Evolutionary conservation across 2,113 vertebrate species (phyloP).

Genomic region (Geothlypis trichas): DNA sequence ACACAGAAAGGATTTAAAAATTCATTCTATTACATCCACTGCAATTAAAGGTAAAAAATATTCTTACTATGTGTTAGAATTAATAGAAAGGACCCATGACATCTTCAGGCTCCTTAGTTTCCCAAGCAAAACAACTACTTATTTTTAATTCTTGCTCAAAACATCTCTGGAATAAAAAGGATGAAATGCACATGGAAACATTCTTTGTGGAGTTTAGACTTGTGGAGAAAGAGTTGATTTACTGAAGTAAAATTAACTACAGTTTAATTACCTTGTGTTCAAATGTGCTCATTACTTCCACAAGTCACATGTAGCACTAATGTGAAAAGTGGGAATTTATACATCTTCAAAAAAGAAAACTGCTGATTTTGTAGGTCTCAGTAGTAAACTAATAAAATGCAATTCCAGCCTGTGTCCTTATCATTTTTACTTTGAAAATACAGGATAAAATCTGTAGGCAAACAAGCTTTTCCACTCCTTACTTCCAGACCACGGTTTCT

Average conservation of each 20-base stretch:
- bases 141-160: background rate
- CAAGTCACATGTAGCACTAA: background rate
- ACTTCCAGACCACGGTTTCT: background rate
- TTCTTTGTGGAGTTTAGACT: background rate
- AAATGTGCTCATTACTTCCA: background rate
- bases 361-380: background rate
- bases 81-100: background rate
- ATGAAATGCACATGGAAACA: background rate
- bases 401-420: background rate
- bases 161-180: background rate
- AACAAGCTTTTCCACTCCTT: background rate
- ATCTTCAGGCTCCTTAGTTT: background rate
- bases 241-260: background rate
- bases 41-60: background rate
- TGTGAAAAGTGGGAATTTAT: background rate
- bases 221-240: background rate
- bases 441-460: background rate
- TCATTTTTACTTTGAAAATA: background rate
- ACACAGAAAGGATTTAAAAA: background rate
- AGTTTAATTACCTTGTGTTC: background rate
- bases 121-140: background rate
- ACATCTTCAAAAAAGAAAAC: background rate
- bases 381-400: background rate
- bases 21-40: background rate
- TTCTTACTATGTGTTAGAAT: background rate